Evolutionary conservation across 2,888 invertebrate species (phyloP).

Genomic region (Sphaerophoria taeniata): DNA sequence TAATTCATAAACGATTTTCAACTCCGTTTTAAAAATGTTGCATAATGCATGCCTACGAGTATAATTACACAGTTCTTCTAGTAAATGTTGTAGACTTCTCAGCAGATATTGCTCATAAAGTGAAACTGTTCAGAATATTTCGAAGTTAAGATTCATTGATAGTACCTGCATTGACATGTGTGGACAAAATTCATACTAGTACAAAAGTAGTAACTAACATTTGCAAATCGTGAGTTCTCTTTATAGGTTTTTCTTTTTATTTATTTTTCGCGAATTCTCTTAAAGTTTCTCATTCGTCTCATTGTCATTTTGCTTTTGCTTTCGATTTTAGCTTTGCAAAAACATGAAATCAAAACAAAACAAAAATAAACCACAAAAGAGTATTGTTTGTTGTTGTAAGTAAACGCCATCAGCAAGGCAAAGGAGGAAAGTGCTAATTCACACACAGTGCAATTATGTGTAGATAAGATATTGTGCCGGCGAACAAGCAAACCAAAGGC

Average conservation of each 20-base stretch:
- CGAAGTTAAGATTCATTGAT: too few relatives aligned
- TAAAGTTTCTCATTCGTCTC: constrained; percentile 22
- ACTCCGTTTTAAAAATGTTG: too few relatives aligned
- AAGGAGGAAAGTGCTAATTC: constrained; percentile 13
- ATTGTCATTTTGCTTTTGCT: background rate
- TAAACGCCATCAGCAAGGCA: background rate
- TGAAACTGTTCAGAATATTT: too few relatives aligned
- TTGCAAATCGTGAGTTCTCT: background rate
- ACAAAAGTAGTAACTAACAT: background rate
- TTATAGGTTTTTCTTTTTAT: background rate
- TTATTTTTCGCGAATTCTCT: background rate
- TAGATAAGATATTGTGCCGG: too few relatives aligned
- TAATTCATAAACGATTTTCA: too few relatives aligned
- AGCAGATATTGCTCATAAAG: too few relatives aligned
- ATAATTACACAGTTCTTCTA: too few relatives aligned
- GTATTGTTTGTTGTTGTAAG: constrained; percentile 59
- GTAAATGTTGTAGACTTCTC: too few relatives aligned
- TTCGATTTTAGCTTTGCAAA: constrained; percentile 19
- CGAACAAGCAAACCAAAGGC: constrained; percentile 53
- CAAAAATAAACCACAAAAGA: constrained; percentile 53
- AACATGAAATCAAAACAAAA: constrained; percentile 68
- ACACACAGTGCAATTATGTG: constrained; percentile 64
- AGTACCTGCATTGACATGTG: too few relatives aligned
- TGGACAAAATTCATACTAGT: too few relatives aligned
- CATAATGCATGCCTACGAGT: too few relatives aligned